Evolutionary conservation across 2,888 invertebrate genomes (phyloP), one percentile per base, ranked within the genome.

Genomic region (Ochlodes sylvanus): DNA sequence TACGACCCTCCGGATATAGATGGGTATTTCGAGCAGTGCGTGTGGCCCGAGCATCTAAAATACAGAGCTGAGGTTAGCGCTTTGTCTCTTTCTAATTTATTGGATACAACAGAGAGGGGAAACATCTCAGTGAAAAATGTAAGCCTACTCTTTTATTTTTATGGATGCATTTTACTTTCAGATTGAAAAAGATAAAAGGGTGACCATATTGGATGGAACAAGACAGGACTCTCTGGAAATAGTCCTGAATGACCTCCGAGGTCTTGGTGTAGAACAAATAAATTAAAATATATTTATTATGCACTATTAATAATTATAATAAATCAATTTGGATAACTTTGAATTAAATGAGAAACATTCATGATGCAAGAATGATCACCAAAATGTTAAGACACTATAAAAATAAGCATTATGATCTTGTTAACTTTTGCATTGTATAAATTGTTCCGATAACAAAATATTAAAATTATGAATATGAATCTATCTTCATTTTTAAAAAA

Each of bases 1-100:
- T 99, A 98, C 84, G 95, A 96, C 63, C 98, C 98, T 19, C 97
- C 98, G 0, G 98, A 99, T 90, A 93, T 96, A 1, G 95, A 95
- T 0, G 97, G 98, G 0, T 99, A 98, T 92, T 98, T 98, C 90
- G 97, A 98, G 55, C 88, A 89, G 73, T 95, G 96, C 81, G 98
- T 97, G n/a, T 99, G 98, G 98, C 98, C 98, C n/a, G 95, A 96
- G 79, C 97, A 98, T 82, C 78, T 95, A 68, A 90, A 88, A 76
- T 94, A 96, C 76, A 85, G 94, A 47, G 84, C 84, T 0, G 78
- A 86, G 85, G 91, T 89, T 61, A 6, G 50, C 38, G 41, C 3
- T 38, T 54, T 19, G 50, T n/a, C 15, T 21, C 34, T 14, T 50
- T 32, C 42, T 17, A 34, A 4, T 5, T 12, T 64, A 47, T 2